phyloP scores from a whole-genome alignment of 2,888 invertebrate species.

The Drosophila rellima region DNA sequence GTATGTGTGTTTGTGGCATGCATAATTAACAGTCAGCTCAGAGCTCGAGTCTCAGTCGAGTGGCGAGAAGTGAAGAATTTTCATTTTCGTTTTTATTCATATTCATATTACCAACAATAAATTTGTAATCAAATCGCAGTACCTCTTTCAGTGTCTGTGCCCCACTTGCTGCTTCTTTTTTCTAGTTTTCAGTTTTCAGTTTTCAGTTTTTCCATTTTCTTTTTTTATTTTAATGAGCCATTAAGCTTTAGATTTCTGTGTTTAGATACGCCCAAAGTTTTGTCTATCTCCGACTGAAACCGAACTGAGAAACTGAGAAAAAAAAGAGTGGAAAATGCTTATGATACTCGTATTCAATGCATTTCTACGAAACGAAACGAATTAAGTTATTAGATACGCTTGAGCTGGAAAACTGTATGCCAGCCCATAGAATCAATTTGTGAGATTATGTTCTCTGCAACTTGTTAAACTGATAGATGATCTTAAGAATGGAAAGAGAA shows the following conservation, averaged over 20 bases:
- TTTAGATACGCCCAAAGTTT: constrained; percentile 71
- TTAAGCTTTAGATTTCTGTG: constrained; percentile 78
- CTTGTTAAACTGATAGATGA: constrained; percentile 40
- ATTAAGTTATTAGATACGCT: constrained; percentile 78
- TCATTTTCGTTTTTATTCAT: constrained; percentile 74
- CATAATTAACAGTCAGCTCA: constrained; percentile 71
- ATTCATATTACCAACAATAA: constrained; percentile 75
- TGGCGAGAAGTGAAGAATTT: constrained; percentile 55
- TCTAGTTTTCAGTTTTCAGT: too few species aligned
- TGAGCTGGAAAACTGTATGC: constrained; percentile 55
- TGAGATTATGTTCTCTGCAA: constrained; percentile 42
- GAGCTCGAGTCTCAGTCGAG: constrained; percentile 43
- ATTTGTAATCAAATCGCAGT: constrained; percentile 73
- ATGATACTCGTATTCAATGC: constrained; percentile 42
- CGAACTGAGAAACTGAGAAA: constrained; percentile 7
- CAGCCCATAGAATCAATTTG: constrained; percentile 60
- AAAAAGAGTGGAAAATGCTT: constrained; percentile 38
- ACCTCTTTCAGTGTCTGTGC: constrained; percentile 8
- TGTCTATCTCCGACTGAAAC: constrained; percentile 30
- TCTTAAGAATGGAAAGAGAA: constrained; percentile 9
- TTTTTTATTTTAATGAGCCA: constrained; percentile 72
- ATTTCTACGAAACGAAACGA: constrained; percentile 66
- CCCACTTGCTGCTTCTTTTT: constrained; percentile 44
- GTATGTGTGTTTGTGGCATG: too few species aligned
- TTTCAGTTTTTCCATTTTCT: constrained; percentile 10